Percentiles rank a stretch among this genome's conserved stretches.
Evolutionary conservation across 2,888 invertebrate genomes (phyloP).

Genomic region (Panzeria rudis): DNA sequence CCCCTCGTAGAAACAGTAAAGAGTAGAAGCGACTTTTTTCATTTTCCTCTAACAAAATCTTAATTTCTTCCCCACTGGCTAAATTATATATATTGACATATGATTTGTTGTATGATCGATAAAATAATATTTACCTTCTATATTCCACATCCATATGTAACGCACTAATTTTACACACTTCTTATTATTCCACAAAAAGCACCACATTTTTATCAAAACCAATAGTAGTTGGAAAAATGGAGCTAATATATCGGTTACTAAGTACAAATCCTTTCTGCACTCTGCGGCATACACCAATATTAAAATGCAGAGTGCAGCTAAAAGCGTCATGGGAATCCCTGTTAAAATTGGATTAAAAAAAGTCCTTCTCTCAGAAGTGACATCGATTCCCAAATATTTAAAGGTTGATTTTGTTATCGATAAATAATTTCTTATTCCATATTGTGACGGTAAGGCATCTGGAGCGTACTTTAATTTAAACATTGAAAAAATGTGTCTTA

Average conservation of each 20-base stretch:
- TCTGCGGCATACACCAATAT: constrained; percentile 46
- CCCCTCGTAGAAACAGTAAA: constrained; percentile 15
- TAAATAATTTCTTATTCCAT: constrained; percentile 39
- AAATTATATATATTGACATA: background rate
- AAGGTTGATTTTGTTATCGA: constrained; percentile 35
- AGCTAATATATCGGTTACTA: constrained; percentile 63
- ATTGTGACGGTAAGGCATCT: constrained; percentile 23
- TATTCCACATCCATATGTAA: constrained; percentile 57
- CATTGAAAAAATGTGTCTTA: background rate
- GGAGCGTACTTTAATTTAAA: background rate
- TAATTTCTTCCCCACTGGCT: constrained; percentile 45
- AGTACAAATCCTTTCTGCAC: constrained; percentile 51
- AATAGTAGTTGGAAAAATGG: constrained; percentile 59
- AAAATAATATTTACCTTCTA: constrained; percentile 52
- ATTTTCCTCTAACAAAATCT: constrained; percentile 58
- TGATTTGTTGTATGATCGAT: background rate
- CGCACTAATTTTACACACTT: constrained; percentile 58
- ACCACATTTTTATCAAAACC: constrained; percentile 57
- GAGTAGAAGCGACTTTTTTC: constrained; percentile 36
- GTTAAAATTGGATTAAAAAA: constrained; percentile 7
- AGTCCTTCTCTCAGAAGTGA: constrained; percentile 9
- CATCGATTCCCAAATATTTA: constrained; percentile 38
- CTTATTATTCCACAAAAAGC: constrained; percentile 59
- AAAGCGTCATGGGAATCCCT: background rate
- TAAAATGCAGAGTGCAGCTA: background rate